phyloP scores from a whole-genome alignment of 2,797 vertebrate species.

The Falco novaeseelandiae region DNA sequence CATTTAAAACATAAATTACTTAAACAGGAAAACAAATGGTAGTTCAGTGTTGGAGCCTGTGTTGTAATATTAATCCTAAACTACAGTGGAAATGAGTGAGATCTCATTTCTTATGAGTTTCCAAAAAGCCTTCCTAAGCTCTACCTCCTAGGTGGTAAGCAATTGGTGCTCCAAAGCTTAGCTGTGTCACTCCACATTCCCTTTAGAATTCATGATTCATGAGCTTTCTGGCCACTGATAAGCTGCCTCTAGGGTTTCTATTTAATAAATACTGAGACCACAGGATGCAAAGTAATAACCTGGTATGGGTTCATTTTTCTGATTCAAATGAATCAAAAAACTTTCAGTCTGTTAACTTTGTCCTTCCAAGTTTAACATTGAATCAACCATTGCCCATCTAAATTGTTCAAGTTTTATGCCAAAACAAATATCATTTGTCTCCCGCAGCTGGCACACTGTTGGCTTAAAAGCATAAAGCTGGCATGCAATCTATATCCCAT shows the following conservation, averaged over 20 bases:
- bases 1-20: not conserved
- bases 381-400: not conserved
- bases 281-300: not conserved
- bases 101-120: not conserved
- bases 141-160: not conserved
- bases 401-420: not conserved
- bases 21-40: not conserved
- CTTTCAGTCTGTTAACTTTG: not conserved
- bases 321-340: not conserved
- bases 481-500: not conserved
- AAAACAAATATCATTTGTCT: constrained; percentile 4
- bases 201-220: not conserved
- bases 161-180: not conserved
- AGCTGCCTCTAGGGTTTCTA: not conserved
- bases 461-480: not conserved
- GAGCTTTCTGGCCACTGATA: not conserved
- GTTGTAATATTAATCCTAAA: not conserved
- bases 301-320: not conserved
- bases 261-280: not conserved
- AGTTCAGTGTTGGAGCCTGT: not conserved
- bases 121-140: not conserved
- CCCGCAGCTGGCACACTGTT: not conserved
- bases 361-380: not conserved
- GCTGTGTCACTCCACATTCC: not conserved
- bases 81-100: not conserved